phyloP scores from a whole-genome alignment of 1,140 invertebrate genomes.

The Solen grandis region DNA sequence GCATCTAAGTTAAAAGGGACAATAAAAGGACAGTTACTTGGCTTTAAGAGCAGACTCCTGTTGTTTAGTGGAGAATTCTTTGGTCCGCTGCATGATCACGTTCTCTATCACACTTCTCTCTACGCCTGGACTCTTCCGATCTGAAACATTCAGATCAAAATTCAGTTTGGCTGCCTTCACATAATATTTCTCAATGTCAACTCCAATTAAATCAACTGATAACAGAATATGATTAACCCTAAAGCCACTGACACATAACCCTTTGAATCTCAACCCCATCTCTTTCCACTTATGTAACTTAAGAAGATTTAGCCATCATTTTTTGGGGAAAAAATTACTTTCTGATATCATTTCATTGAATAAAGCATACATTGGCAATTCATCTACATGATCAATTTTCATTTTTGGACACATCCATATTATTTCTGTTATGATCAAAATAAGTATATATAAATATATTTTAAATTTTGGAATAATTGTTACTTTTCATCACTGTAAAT shows the following conservation, averaged over 20 bases:
- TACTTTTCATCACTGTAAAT: neutral
- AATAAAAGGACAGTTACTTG: too few relatives aligned
- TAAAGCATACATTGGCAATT: too few relatives aligned
- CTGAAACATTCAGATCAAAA: neutral
- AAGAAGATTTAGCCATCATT: neutral
- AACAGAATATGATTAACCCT: neutral
- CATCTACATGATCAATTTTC: too few relatives aligned
- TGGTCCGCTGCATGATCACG: constrained; percentile 47
- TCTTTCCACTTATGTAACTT: neutral
- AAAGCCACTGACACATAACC: neutral
- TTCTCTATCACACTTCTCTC: constrained; percentile 26
- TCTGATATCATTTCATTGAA: too few relatives aligned
- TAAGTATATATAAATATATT: too few relatives aligned
- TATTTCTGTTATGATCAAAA: too few relatives aligned
- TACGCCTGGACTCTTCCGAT: constrained; percentile 23
- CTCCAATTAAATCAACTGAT: too few relatives aligned
- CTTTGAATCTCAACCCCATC: neutral
- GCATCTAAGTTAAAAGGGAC: too few relatives aligned
- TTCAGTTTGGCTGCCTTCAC: neutral
- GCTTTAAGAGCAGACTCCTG: constrained; percentile 48
- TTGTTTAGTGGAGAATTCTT: constrained; percentile 53
- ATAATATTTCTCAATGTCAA: neutral
- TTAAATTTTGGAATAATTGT: neutral
- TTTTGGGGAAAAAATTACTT: too few relatives aligned
- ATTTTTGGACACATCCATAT: too few relatives aligned